A percentile compares a stretch with the other conserved stretches of the same genome.
Conservation (phyloP, 1,140 invertebrate genomes). For the Sarcophaga peregrina region DNA sequence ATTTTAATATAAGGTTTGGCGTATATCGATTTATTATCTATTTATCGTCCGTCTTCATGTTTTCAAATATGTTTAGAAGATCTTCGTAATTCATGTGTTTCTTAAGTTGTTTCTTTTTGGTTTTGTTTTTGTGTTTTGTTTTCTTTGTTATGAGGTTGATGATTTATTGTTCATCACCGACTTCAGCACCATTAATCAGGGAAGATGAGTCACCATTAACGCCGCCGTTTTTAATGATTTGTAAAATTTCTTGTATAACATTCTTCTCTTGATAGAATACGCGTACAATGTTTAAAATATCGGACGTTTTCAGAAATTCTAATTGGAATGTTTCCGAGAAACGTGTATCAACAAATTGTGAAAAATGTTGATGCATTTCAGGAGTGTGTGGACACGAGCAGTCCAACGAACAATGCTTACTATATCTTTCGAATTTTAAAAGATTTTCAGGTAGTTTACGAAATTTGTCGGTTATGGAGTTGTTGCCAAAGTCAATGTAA, state of each 20-base stretch:
- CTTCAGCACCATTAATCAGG: neutral
- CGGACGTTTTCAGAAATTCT: slow-evolving; percentile 57
- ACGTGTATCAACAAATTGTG: slow-evolving; percentile 67
- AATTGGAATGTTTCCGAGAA: slow-evolving; percentile 65
- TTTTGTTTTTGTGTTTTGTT: neutral
- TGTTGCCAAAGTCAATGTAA: slow-evolving; percentile 82
- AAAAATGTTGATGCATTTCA: slow-evolving; percentile 71
- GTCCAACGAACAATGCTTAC: slow-evolving; percentile 74
- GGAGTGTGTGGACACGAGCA: slow-evolving; percentile 71
- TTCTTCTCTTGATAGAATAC: slow-evolving; percentile 62
- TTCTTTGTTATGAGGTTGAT: neutral
- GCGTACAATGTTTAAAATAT: slow-evolving; percentile 51
- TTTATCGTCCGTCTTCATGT: no score
- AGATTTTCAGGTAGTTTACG: slow-evolving; percentile 74
- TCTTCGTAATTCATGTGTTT: neutral
- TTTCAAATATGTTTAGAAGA: neutral
- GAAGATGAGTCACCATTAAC: neutral
- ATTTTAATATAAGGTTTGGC: no score
- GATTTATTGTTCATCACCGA: neutral
- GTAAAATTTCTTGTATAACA: slow-evolving; percentile 55
- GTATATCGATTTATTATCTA: no score
- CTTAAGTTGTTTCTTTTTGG: neutral
- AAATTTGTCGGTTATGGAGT: slow-evolving; percentile 71
- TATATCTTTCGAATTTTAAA: slow-evolving; percentile 69
- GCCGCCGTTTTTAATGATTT: slow-evolving; percentile 39